phyloP scores from a whole-genome alignment of 2,797 vertebrate genomes.

The Pachyuromys duprasi region DNA sequence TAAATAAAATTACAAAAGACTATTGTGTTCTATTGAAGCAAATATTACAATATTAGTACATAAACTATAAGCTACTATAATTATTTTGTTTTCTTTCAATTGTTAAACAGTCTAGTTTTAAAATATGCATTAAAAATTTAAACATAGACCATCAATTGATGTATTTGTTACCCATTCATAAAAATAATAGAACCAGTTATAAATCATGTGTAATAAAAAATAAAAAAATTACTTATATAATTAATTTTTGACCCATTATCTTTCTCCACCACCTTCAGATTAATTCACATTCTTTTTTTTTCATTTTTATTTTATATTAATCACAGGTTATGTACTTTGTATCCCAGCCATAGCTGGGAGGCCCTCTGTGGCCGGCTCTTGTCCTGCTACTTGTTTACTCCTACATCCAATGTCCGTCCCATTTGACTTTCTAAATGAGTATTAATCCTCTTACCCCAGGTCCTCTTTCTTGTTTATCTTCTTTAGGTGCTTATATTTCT shows the following conservation, averaged over 20 bases:
- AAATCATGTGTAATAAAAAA: neutral
- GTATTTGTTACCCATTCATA: neutral
- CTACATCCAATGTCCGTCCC: too few species aligned
- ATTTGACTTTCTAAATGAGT: too few species aligned
- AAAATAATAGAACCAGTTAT: neutral
- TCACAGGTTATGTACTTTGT: too few species aligned
- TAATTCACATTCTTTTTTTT: neutral
- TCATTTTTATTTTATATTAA: too few species aligned
- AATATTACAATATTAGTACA: neutral
- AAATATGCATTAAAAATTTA: neutral
- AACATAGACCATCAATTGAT: neutral
- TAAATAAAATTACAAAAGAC: too few species aligned
- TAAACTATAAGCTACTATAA: neutral
- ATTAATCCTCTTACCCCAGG: too few species aligned
- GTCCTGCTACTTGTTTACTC: too few species aligned
- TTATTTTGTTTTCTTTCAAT: slow-evolving; percentile 2
- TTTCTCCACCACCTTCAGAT: neutral
- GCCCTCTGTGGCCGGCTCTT: too few species aligned
- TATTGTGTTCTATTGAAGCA: neutral
- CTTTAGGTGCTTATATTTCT: too few species aligned
- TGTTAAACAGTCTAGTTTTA: neutral
- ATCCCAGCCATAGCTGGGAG: too few species aligned
- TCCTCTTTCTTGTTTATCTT: too few species aligned
- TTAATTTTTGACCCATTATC: neutral
- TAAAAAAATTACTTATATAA: neutral